phyloP scores from a whole-genome alignment of 2,888 invertebrate species.

The Pterostichus niger region DNA sequence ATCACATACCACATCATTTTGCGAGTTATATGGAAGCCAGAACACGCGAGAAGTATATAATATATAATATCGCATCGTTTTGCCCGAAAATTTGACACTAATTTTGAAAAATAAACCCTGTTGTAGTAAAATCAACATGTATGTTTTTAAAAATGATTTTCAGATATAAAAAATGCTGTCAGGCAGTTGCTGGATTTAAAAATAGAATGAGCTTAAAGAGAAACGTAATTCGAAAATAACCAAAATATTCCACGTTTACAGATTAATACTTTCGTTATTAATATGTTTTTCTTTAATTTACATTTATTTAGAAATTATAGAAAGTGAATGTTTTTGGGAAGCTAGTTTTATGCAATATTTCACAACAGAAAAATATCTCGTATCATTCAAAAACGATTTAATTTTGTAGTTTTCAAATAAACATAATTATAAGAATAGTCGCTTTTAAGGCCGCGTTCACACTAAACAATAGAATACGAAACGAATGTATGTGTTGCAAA shows the following conservation, averaged over 20 bases:
- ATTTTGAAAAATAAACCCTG: constrained; percentile 19
- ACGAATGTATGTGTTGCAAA: no score
- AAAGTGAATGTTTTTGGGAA: no score
- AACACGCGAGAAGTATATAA: constrained; percentile 9
- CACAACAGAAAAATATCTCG: no score
- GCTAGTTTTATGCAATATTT: no score
- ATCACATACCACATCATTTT: constrained; percentile 32
- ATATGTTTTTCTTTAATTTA: not conserved
- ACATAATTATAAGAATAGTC: no score
- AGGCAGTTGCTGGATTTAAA: not conserved
- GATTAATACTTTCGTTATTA: constrained; percentile 7
- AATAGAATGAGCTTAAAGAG: not conserved
- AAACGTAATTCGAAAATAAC: not conserved
- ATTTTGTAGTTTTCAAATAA: no score
- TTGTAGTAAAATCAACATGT: not conserved
- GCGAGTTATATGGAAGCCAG: not conserved
- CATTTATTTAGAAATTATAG: not conserved
- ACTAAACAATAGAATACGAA: no score
- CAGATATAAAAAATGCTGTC: not conserved
- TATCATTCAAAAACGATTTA: no score
- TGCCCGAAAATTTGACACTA: constrained; percentile 5
- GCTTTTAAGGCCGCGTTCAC: no score
- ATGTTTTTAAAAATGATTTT: constrained; percentile 25
- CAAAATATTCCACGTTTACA: not conserved
- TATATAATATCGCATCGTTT: constrained; percentile 6